Evolutionary conservation across 1,140 invertebrate genomes (phyloP), one percentile per base, ranked within the genome.

Genomic region (Polypedilum vanderplanki): DNA sequence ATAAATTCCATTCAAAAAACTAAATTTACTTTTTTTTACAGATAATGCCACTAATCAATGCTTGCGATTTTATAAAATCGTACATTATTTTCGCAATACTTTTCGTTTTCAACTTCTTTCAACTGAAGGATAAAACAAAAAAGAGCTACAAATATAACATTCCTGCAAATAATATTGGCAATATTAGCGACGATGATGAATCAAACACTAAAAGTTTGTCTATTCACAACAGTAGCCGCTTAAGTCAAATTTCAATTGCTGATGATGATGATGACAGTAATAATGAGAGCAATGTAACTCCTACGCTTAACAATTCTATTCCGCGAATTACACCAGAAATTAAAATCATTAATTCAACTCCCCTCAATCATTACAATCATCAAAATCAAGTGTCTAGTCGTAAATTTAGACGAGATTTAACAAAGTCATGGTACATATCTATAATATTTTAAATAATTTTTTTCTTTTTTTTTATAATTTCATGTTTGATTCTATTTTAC

Each of bases 301-400:
- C 7, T 75, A 79, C n/a, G 0, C 77, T 78, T n/a, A 77, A 76
- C n/a, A 77, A 78, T 7, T 78, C 81, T n/a, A 64, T 3, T 75
- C 75, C 10, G 22, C 73, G 12, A 76, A 74, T 76, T 12, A 40
- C 41, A 15, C 17, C 22, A 3, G 57, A 75, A n/a, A 9, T 33
- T 9, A 76, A 75, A 73, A 76, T 75, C 75, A 76, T 80, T n/a
- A 82, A 80, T 70, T 82, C 80, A 18, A 82, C 81, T 1, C 81
- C 81, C 0, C 65, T 82, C n/a, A 74, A 73, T 76, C 74, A 76
- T 74, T 57, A n/a, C n/a, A 57, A 57, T 57, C 46, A 57, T 15
- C 46, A 57, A 57, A 70, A 77, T 73, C 41, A 78, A 33, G 65
- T 40, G 20, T 77, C 46, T 5, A 18, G 20, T 75, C 80, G 57